Evolutionary conservation across 2,797 vertebrate genomes (phyloP), one percentile per base, ranked within the genome.

Genomic region (Lindbergichthys nudifrons): DNA sequence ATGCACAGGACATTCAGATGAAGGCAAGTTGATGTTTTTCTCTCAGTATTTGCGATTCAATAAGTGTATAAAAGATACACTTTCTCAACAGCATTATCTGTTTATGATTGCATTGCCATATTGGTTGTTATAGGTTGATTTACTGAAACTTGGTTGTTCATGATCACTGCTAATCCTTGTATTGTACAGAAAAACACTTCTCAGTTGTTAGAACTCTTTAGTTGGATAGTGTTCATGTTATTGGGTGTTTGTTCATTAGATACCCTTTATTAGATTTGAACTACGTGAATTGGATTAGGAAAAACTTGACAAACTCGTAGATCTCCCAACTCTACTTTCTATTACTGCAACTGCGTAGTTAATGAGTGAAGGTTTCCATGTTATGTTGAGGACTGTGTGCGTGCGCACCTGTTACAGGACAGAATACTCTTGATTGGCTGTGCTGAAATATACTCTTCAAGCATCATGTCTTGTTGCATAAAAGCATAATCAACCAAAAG

Each of bases 1-100:
- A 83, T 46, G 3, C 79, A 1, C 74, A 87, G 23, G 90, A 94
- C 50, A 81, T 95, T 70, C 88, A 93, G 59, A 86, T 93, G 76
- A 95, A 95, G 94, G 94, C 82, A 89, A 91, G 93, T 84, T 23
- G 13, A 48, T 32, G 19, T 36, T 18, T 64, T 1, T 39, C 39
- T 36, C 12, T 41, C 3, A 1, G 10, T 23, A 18, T n/a, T 8
- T 43, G 10, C 0, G 7, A 39, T 32, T 59, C 3, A 23, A 14
- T 4, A 32, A 42, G 23, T 4, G 3, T 11, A 5, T 6, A 26
- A 18, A 46, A 30, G 9, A 30, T 0, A 3, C 3, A 2, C 16
- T 8, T 54, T 23, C 19, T 14, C 21, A 52, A 15, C 11, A 23
- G 1, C 14, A 18, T 54, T 32, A 54, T 26, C 4, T 30, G 51